phyloP scores from a whole-genome alignment of 2,113 vertebrate species.

The Albula glossodonta region DNA sequence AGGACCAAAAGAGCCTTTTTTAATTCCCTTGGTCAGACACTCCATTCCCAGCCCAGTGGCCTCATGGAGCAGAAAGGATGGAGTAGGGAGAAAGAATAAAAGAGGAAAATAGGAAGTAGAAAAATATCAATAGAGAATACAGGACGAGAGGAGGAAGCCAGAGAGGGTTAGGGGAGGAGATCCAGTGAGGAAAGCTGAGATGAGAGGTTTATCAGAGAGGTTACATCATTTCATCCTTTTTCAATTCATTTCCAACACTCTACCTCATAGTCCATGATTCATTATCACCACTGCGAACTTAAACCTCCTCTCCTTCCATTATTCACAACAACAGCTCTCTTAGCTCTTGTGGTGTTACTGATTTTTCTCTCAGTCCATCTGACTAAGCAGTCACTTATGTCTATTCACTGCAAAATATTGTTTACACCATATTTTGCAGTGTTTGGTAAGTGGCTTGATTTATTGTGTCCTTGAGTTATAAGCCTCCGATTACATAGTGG shows the following conservation, averaged over 20 bases:
- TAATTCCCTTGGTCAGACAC: neutral
- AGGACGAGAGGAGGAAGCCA: neutral
- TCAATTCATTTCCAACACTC: no score
- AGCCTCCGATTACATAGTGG: conserved; percentile 50
- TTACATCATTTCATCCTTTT: no score
- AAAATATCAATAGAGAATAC: neutral
- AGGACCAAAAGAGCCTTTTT: neutral
- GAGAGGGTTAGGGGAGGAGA: neutral
- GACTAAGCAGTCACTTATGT: neutral
- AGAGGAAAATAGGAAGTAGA: neutral
- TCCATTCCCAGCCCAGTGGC: neutral
- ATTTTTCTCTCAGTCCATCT: neutral
- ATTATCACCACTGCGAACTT: no score
- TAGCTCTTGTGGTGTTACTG: neutral
- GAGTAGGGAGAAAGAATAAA: neutral
- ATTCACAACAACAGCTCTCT: neutral
- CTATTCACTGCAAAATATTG: neutral
- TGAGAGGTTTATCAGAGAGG: no score
- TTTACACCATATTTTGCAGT: conserved; percentile 12
- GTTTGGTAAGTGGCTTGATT: conserved; percentile 38
- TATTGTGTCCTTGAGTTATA: conserved; percentile 33
- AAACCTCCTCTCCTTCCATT: neutral
- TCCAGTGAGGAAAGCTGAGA: neutral
- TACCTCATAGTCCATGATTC: no score
- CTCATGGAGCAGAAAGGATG: neutral